These are phyloP conservation scores for Chloroclysta siterata DNA, from an alignment of 2,888 invertebrate genomes.

Conservation along the genomic window DNA sequence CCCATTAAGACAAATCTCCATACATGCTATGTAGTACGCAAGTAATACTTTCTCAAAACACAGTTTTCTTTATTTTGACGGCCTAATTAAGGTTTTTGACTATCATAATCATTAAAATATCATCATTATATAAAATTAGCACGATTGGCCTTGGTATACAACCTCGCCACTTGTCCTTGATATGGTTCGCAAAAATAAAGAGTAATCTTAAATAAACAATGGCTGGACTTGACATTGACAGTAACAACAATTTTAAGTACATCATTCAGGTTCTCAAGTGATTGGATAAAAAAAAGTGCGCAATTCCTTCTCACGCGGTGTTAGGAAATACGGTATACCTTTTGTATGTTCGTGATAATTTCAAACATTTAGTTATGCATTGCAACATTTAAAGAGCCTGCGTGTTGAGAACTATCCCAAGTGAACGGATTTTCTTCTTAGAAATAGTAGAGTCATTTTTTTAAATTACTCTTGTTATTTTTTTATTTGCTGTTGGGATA, in stretches of 20 bases:
- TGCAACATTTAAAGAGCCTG: slow-evolving; percentile 21
- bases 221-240: slow-evolving; percentile 41
- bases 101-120: too few relatives aligned
- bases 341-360: slow-evolving; percentile 23
- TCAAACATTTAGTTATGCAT: slow-evolving; percentile 19
- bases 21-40: too few relatives aligned
- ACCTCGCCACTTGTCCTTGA: slow-evolving; percentile 13
- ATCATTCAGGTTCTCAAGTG: slow-evolving; percentile 26
- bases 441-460: not conserved
- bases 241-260: slow-evolving; percentile 31
- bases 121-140: too few relatives aligned
- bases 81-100: too few relatives aligned
- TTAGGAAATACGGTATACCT: slow-evolving; percentile 26
- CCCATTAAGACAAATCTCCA: too few relatives aligned
- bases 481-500: too few relatives aligned
- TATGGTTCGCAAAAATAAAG: slow-evolving; percentile 13
- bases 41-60: too few relatives aligned
- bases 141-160: not conserved
- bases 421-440: slow-evolving; percentile 14
- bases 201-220: slow-evolving; percentile 32
- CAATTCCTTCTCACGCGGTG: slow-evolving; percentile 30
- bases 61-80: too few relatives aligned
- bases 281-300: slow-evolving; percentile 19
- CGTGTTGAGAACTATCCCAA: slow-evolving; percentile 7
- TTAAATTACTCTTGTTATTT: too few relatives aligned